Percentiles rank a stretch among this genome's conserved stretches.
These are phyloP conservation scores for Delia radicum DNA, from an alignment of 1,140 invertebrate species.

Conservation along the genomic window DNA sequence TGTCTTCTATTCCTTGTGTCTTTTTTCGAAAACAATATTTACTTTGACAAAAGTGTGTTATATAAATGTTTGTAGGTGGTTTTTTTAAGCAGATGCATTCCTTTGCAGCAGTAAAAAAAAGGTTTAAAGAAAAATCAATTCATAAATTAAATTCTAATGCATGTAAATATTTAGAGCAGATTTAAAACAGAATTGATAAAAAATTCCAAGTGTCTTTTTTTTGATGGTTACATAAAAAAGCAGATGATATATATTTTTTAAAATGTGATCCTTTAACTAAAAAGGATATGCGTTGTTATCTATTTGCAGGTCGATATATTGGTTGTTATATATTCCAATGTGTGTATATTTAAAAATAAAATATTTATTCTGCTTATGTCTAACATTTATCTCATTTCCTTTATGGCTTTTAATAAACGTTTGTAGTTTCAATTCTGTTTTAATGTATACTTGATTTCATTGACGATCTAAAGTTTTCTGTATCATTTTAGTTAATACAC, in stretches of 20 bases:
- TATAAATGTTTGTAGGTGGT: background rate
- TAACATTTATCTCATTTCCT: background rate
- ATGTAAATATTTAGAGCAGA: slow-evolving; percentile 23
- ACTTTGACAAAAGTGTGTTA: slow-evolving; percentile 19
- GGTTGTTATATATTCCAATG: too few species aligned
- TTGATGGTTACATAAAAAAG: background rate
- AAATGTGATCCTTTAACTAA: background rate
- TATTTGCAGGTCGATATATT: background rate
- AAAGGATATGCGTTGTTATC: slow-evolving; percentile 5
- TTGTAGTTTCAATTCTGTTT: too few species aligned
- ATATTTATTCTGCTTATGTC: slow-evolving; percentile 12
- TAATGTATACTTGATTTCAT: too few species aligned
- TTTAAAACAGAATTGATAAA: slow-evolving; percentile 6
- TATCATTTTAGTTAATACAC: too few species aligned
- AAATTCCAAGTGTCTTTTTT: background rate
- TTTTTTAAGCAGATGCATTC: slow-evolving; percentile 9
- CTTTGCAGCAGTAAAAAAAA: background rate
- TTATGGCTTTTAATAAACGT: too few species aligned
- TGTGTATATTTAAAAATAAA: too few species aligned
- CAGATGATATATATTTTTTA: slow-evolving; percentile 8
- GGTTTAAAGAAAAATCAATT: background rate
- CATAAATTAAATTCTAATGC: slow-evolving; percentile 9
- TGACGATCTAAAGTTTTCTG: too few species aligned
- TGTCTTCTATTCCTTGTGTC: background rate
- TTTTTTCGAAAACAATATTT: background rate